These are phyloP conservation scores for Rhysida immarginata DNA, from an alignment of 1,140 invertebrate genomes.

Conservation along the genomic window DNA sequence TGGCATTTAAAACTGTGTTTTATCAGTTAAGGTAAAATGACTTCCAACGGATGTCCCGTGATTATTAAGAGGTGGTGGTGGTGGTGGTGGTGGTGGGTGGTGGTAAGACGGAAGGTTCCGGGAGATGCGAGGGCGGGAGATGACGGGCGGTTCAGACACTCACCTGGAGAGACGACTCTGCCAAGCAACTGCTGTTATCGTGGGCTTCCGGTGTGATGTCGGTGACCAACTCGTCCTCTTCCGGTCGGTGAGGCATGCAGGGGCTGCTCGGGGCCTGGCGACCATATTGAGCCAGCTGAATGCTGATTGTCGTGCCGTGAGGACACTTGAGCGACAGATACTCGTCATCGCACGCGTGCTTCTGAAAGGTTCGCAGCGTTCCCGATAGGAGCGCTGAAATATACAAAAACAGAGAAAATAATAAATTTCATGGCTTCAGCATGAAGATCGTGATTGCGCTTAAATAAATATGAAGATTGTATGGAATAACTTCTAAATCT, in stretches of 20 bases:
- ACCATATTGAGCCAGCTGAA: slow-evolving; percentile 57
- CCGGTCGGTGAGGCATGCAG: slow-evolving; percentile 17
- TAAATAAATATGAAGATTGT: too few relatives aligned
- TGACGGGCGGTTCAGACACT: slow-evolving; percentile 7
- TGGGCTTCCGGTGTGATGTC: slow-evolving; percentile 6
- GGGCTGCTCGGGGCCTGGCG: slow-evolving; percentile 22
- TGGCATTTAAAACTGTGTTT: too few relatives aligned
- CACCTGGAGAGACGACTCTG: slow-evolving; percentile 25
- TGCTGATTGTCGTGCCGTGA: slow-evolving; percentile 65
- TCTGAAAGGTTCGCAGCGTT: slow-evolving; percentile 71
- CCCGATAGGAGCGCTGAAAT: slow-evolving; percentile 63
- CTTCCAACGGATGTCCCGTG: too few relatives aligned
- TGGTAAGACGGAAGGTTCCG: too few relatives aligned
- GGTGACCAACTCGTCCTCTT: background rate
- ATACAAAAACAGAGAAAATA: too few relatives aligned
- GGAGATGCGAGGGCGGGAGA: slow-evolving; percentile 4
- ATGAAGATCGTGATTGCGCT: too few relatives aligned
- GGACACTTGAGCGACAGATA: slow-evolving; percentile 67
- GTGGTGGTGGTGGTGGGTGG: too few relatives aligned
- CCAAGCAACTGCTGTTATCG: slow-evolving; percentile 25
- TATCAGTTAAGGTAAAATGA: too few relatives aligned
- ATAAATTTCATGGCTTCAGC: too few relatives aligned
- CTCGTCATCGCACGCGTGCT: slow-evolving; percentile 71
- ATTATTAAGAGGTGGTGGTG: too few relatives aligned
- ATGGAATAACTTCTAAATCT: too few relatives aligned